phyloP scores from a whole-genome alignment of 2,888 invertebrate species.

The Drosophila birchii region DNA sequence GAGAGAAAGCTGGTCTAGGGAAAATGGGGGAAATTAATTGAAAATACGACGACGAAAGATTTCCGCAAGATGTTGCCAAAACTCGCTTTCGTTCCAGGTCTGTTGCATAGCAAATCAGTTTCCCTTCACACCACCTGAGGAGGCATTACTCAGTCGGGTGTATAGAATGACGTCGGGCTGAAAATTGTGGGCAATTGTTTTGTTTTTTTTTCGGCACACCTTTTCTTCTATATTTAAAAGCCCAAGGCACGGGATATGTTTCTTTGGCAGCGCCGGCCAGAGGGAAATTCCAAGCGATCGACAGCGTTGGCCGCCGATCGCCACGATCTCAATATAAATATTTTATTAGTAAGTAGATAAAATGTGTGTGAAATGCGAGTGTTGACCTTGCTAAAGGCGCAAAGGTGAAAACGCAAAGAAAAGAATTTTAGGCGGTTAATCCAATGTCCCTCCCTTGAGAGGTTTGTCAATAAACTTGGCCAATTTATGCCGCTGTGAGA shows the following conservation, averaged over 20 bases:
- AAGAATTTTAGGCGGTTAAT: conserved; percentile 47
- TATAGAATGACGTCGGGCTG: conserved; percentile 52
- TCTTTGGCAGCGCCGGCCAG: conserved; percentile 2
- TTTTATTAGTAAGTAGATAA: conserved; percentile 75
- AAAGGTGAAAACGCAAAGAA: conserved; percentile 63
- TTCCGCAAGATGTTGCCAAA: conserved; percentile 70
- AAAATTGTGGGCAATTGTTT: conserved; percentile 60
- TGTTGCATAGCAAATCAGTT: conserved; percentile 34
- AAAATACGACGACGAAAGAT: conserved; percentile 49
- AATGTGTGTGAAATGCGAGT: conserved; percentile 46
- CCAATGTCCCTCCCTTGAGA: conserved; percentile 16
- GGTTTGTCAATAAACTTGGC: conserved; percentile 48
- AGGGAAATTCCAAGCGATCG: conserved; percentile 64
- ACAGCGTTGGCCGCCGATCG: conserved; percentile 38
- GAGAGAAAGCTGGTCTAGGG: conserved; percentile 8
- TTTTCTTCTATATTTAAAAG: conserved; percentile 71
- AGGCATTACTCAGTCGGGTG: conserved; percentile 38
- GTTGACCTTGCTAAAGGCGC: conserved; percentile 67
- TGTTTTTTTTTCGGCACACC: conserved; percentile 56
- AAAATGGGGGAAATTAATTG: conserved; percentile 60
- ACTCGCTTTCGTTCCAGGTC: conserved; percentile 58
- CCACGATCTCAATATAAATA: conserved; percentile 57
- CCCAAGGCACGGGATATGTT: conserved; percentile 62
- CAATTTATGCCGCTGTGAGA: conserved; percentile 56
- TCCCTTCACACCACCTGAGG: conserved; percentile 44